Base-by-base conservation (phyloP, 30 jellyfish, hydroid and myxozoan species). In the Pelagia noctiluca region DNA sequence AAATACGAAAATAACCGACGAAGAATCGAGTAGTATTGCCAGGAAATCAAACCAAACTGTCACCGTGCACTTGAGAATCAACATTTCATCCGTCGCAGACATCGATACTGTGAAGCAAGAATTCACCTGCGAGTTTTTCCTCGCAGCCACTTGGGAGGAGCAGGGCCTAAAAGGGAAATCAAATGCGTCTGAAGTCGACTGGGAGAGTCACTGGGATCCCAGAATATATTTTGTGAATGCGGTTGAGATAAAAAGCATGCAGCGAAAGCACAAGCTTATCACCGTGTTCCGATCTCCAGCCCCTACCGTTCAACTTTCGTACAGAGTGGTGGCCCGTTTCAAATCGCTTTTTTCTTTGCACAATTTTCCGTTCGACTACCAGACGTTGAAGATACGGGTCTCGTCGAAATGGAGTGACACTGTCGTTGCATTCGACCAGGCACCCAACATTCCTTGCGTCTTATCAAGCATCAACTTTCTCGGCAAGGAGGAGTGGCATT, bases 61-160 rank as follows among this genome's bases (percentile, higher is more conserved):
- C 2, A 66, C 73, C 37, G 88, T 90, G 22, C 74, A 80, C 13
- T 72, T 90, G 49, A 60, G 97, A 48, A 74, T 90, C 5, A 84
- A 76, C 37, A 84, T 90, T 18, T 84, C 80, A 50, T 73, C 93
- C 0, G 92, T 90, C 22, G 87, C 88, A 28, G 88, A 85, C 75
- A 90, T 90, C 26, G 92, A 90, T 72, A 90, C 97, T 2, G 86
- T 90, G 52, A 76, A 88, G 23, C 97, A 90, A 57, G 97, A 90
- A 48, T 78, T 90, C 67, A 69, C 88, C 0, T 90, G 97, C 76
- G 97, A 90, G 87, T 90, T 90, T 70, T 75, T 90, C 70, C 71
- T 90, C 52, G 92, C 97, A 19, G 97, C 97, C 34, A 90, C 92
- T n/a, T 90, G 97, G 97, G 92, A 84, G 46, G 97, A 90, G 82